phyloP scores from a whole-genome alignment of 1,140 invertebrate genomes.

The Panagrolaimus sp. region DNA sequence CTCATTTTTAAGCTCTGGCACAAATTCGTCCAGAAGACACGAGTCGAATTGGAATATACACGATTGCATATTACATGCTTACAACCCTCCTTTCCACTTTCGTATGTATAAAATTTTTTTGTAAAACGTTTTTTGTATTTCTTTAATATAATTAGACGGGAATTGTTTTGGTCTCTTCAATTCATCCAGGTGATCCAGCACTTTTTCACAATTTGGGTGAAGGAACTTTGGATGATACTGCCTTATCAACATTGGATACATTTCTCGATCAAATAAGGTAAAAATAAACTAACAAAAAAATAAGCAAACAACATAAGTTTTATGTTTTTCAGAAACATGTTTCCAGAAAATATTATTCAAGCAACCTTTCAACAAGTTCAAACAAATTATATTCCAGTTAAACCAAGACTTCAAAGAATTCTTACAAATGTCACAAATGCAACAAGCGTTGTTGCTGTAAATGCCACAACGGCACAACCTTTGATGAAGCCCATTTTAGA shows the following conservation, averaged over 20 bases:
- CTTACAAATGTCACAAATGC: constrained; percentile 10
- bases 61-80: constrained; percentile 37
- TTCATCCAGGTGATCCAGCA: constrained; percentile 41
- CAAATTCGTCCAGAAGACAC: constrained; percentile 45
- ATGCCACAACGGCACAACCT: constrained; percentile 30
- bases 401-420: constrained; percentile 30
- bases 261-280: constrained; percentile 77
- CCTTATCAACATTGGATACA: constrained; percentile 78
- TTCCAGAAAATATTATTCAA: constrained; percentile 57
- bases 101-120: constrained; percentile 29
- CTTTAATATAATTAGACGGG: constrained; percentile 24
- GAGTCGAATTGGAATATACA: constrained; percentile 38
- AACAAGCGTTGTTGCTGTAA: constrained; percentile 24
- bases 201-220: constrained; percentile 44
- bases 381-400: constrained; percentile 41
- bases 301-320: background rate
- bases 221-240: constrained; percentile 63
- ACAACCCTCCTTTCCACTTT: constrained; percentile 40
- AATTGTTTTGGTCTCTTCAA: constrained; percentile 36
- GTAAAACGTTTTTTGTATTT: background rate
- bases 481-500: constrained; percentile 51
- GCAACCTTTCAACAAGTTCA: constrained; percentile 58
- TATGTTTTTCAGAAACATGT: constrained; percentile 54
- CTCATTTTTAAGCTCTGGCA: constrained; percentile 34
- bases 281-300: background rate